Conservation (phyloP, 2,888 invertebrate genomes). For the Drosophila limbata region DNA sequence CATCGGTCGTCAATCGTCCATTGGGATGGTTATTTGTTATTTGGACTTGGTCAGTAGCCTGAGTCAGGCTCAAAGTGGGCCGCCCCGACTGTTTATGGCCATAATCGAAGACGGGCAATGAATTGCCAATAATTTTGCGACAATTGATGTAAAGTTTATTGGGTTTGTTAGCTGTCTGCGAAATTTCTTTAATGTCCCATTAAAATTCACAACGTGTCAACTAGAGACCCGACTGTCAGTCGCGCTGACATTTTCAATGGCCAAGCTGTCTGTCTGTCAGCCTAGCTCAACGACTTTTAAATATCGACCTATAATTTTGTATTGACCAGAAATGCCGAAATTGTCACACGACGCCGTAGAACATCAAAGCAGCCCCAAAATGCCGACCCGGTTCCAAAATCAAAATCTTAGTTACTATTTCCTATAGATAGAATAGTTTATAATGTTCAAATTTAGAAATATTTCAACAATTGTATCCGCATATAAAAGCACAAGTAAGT, state of each 20-base stretch:
- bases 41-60: slow-evolving; percentile 8
- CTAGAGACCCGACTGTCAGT: slow-evolving; percentile 49
- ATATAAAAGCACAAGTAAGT: background rate
- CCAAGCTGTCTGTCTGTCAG: slow-evolving; percentile 2
- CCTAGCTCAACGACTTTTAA: background rate
- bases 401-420: background rate
- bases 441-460: background rate
- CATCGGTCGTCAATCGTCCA: slow-evolving; percentile 10
- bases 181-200: slow-evolving; percentile 79
- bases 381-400: slow-evolving; percentile 1
- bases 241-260: slow-evolving; percentile 51
- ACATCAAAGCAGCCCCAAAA: slow-evolving; percentile 51
- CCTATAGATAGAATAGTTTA: background rate
- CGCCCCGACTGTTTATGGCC: slow-evolving; percentile 34
- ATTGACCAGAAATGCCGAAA: slow-evolving; percentile 22
- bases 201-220: slow-evolving; percentile 80
- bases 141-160: slow-evolving; percentile 75
- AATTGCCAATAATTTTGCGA: slow-evolving; percentile 52
- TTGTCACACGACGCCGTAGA: slow-evolving; percentile 38
- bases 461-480: background rate
- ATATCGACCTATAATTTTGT: slow-evolving; percentile 25
- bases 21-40: background rate
- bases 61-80: slow-evolving; percentile 49
- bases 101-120: slow-evolving; percentile 21
- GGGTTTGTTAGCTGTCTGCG: slow-evolving; percentile 80